Base-by-base conservation (phyloP, 2,888 invertebrate species). In the Suillia variegata region DNA sequence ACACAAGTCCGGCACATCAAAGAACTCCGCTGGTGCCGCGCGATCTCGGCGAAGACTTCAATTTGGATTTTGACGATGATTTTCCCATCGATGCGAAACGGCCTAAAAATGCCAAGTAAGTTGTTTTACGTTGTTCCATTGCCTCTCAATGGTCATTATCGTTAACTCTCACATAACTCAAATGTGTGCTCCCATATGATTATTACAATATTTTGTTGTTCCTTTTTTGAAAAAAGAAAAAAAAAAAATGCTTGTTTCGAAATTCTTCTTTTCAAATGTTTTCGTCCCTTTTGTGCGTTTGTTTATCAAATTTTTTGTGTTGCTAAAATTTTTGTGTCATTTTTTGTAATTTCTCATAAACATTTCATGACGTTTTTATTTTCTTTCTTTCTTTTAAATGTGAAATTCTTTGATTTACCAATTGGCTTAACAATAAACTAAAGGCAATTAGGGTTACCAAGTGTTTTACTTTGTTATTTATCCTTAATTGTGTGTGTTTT, bases 61-160 rank as follows among this genome's bases (percentile, higher is more conserved):
- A 87, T 75, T 87, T 87, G 74, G 83, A 84, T 72, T 79, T 79
- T 68, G 82, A 82, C 63, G 82, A 82, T 67, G 81, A 81, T 66
- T 80, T 80, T 63, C 79, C 79, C 56, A 77, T 80, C 62, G 81
- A 82, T 66, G 79, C 77, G n/a, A 74, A 76, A 70, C 76, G 83
- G 82, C 93, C 94, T 70, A 94, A 94, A 84, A 94, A 94, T 87
- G 94, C 94, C 83, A 94, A 94, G 94, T 94, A 83, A 92, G 93
- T 89, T 45, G 38, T 8, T 45, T 18, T 45, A n/a, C 31, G 38
- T 38, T 38, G 38, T 38, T 38, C 26, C 26, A n/a, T n/a, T n/a
- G n/a, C n/a, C n/a, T n/a, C n/a, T n/a, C n/a, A n/a, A n/a, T n/a
- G n/a, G n/a, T n/a, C n/a, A n/a, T n/a, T n/a, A 12, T 31, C 12